Base-by-base conservation (phyloP, 1,140 invertebrate species). In the Trinorchestia longiramus region DNA sequence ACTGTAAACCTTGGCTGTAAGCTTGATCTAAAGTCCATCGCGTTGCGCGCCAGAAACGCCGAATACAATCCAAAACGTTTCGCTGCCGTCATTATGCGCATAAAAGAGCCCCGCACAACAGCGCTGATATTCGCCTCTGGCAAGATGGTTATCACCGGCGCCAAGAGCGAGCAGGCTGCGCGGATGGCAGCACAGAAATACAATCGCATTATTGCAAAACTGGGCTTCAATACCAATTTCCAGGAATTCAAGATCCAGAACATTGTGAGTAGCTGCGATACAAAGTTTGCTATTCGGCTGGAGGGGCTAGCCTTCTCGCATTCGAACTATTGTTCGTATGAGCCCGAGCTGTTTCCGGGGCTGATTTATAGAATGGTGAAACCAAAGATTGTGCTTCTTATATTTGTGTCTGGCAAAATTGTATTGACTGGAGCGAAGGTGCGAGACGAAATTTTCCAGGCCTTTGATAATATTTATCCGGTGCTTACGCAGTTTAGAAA, bases 21-120 rank as follows among this genome's bases (percentile, higher is more conserved):
- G 97, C 97, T 99, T 97, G 99, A 99, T 97, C 97, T 99, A 77
- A 99, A 99, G 97, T 99, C 99, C 97, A 99, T 99, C 97, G 99
- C 99, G 0, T 97, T 99, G 1, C 99, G 99, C 97, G 99, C 99
- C 0, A 98, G 99, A 97, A 99, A 99, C 98, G 99, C 99, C 36
- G 99, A 99, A 97, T 99, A 99, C 97, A 99, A 99, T 97, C 99
- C 99, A 47, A 99, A 99, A 97, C 98, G 99, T 97, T 99, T 99
- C 98, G 99, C 99, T 95, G 99, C 99, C 96, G 99, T 99, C 0
- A 99, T 99, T 95, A 99, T 99, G 99, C 98, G 99, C 97, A 99
- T 99, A 97, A 98, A 99, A 97, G 99, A 99, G 97, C 99, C 99
- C 0, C 98, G 99, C 97, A 99, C 99, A 3, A 99, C 99, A 45